Conservation (phyloP, 2,888 invertebrate species). For the Thymelicus lineola region DNA sequence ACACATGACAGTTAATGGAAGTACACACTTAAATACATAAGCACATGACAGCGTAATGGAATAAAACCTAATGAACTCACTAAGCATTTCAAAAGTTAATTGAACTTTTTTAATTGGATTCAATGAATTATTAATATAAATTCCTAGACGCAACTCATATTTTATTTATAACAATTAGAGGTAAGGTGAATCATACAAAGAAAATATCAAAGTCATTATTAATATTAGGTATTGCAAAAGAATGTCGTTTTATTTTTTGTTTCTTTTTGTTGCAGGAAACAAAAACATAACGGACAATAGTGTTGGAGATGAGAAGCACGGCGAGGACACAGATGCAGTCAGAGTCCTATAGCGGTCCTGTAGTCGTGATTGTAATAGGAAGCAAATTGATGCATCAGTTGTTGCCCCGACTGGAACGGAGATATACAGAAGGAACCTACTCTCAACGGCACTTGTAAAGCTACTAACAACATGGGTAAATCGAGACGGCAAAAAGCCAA, state of each 20-base stretch:
- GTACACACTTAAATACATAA: no score
- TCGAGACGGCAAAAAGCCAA: slow-evolving; percentile 24
- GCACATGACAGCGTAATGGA: no score
- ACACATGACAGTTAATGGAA: no score
- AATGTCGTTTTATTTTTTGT: not conserved
- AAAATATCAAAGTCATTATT: slow-evolving; percentile 3
- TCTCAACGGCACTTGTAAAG: slow-evolving; percentile 5
- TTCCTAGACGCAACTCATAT: slow-evolving; percentile 23
- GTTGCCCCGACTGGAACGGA: slow-evolving; percentile 13
- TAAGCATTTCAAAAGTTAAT: slow-evolving; percentile 20
- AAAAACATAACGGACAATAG: slow-evolving; percentile 78
- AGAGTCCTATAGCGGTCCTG: slow-evolving; percentile 71
- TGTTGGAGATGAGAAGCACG: slow-evolving; percentile 65
- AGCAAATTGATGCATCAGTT: slow-evolving; percentile 15
- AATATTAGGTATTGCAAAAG: not conserved
- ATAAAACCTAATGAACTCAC: not conserved
- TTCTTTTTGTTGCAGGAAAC: slow-evolving; percentile 59
- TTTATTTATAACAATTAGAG: slow-evolving; percentile 19
- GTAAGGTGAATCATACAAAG: slow-evolving; percentile 16
- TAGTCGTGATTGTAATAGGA: slow-evolving; percentile 63
- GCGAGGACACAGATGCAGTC: slow-evolving; percentile 56
- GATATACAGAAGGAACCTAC: slow-evolving; percentile 23
- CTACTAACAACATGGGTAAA: slow-evolving; percentile 12
- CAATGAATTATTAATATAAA: slow-evolving; percentile 23
- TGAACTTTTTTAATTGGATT: slow-evolving; percentile 14